phyloP scores from a whole-genome alignment of 2,797 vertebrate species.

The Mycteria americana region DNA sequence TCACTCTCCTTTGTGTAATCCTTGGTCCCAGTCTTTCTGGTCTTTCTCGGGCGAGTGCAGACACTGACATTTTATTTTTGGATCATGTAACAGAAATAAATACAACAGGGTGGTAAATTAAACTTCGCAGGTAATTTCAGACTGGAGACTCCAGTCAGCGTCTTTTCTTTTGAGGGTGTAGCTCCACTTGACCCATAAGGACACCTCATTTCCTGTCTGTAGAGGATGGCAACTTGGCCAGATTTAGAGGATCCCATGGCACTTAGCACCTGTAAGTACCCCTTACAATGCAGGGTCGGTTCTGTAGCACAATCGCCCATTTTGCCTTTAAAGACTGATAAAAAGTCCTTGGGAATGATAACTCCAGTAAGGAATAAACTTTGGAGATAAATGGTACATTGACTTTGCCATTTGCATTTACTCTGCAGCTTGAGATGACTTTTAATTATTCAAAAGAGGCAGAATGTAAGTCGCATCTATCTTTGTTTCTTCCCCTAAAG shows the following conservation, averaged over 20 bases:
- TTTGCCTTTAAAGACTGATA: not conserved
- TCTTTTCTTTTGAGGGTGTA: not conserved
- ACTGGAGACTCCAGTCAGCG: not conserved
- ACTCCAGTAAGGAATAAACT: not conserved
- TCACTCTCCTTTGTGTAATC: not conserved
- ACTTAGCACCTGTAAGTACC: not conserved
- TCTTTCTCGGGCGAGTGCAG: not conserved
- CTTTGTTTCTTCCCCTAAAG: constrained; percentile 20
- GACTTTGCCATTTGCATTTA: constrained; percentile 44
- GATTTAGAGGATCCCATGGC: not conserved
- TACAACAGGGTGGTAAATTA: not conserved
- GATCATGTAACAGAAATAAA: not conserved
- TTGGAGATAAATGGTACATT: constrained; percentile 16
- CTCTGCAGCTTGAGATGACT: constrained; percentile 18
- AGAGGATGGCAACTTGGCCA: not conserved
- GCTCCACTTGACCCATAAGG: not conserved
- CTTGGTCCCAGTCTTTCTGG: not conserved
- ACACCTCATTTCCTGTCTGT: not conserved
- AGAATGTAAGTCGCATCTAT: constrained; percentile 7
- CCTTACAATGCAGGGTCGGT: not conserved
- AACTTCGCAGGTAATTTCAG: not conserved
- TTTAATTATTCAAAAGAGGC: constrained; percentile 41
- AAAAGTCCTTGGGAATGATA: not conserved
- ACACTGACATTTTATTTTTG: not conserved
- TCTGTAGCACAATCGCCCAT: not conserved